Evolutionary conservation across 2,888 invertebrate genomes (phyloP).

Genomic region (Diaprepes abbreviatus): DNA sequence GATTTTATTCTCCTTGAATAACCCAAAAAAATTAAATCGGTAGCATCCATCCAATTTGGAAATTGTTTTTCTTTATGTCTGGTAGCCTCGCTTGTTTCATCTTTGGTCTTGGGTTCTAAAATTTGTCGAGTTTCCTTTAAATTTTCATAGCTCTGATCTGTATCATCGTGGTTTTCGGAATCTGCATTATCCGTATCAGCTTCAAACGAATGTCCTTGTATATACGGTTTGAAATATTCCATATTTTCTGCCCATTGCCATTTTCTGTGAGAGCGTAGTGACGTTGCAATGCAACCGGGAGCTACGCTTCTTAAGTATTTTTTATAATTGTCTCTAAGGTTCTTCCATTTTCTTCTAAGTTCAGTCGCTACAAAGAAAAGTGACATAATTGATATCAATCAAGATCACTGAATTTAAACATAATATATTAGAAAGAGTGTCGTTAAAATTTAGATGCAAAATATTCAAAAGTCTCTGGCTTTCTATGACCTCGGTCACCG

Average conservation of each 20-base stretch:
- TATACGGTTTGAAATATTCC: not conserved
- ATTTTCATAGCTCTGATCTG: not conserved
- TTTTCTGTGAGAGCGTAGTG: not conserved
- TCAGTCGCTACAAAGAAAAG: not conserved
- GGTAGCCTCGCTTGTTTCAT: too few relatives aligned
- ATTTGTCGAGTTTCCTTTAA: not conserved
- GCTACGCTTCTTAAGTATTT: not conserved
- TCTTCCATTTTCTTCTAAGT: conserved; percentile 7
- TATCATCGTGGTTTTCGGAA: not conserved
- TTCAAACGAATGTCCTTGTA: too few relatives aligned
- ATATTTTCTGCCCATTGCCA: conserved; percentile 14
- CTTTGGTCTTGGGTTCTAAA: not conserved
- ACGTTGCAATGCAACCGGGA: too few relatives aligned
- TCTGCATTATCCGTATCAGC: too few relatives aligned
- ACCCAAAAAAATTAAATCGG: conserved; percentile 2
- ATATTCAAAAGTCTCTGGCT: too few relatives aligned
- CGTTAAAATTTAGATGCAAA: too few relatives aligned
- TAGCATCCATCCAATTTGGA: not conserved
- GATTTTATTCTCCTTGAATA: not conserved
- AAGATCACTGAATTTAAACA: too few relatives aligned
- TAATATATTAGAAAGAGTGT: too few relatives aligned
- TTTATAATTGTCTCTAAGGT: conserved; percentile 6
- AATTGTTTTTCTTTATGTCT: too few relatives aligned
- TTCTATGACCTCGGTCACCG: too few relatives aligned
- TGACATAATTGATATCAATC: too few relatives aligned